Evolutionary conservation across 2,888 invertebrate species (phyloP), one percentile per base, ranked within the genome.

Genomic region (Drosophila rellima): DNA sequence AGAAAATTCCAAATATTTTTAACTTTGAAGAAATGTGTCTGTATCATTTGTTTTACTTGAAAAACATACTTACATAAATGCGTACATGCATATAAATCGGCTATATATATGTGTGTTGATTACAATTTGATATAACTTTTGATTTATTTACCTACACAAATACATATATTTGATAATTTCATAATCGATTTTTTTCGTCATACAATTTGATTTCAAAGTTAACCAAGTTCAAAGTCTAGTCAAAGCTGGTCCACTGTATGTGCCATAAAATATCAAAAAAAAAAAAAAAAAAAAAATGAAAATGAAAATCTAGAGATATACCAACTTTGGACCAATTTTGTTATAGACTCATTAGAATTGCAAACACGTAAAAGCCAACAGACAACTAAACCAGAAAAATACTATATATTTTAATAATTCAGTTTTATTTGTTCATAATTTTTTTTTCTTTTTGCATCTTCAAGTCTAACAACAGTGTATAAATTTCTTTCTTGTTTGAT

Each of bases 401-500:
- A 31, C 10, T 33, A 54, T 56, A 45, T 64, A 29, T 56, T 60
- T 42, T 17, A 51, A 51, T 42, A 47, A 23, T 31, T 65, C 17
- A 48, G 39, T 57, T 63, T 40, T 63, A 37, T 60, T 57, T 26
- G 13, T 37, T 13, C 13, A n/a, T 15, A 15, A 37, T 63, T 60
- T 51, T 68, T 62, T 51, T 51, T 62, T 62, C 48, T 51, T 26
- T 62, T 74, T 71, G 71, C 74, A 74, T 75, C 71, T 73, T 74
- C 48, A 73, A 74, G 52, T 78, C 45, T 47, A 70, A 68, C 33
- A 69, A 72, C 80, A 82, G 82, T 82, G 76, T 82, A 90, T 77
- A 90, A 91, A 91, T 92, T 91, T 91, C 89, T 91, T 92, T 91
- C 91, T 92, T 91, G 88, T 92, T 92, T 91, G 91, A 92, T 92